These are phyloP conservation scores for Lontra canadensis DNA, from an alignment of 2,113 vertebrate species.

Conservation along the genomic window DNA sequence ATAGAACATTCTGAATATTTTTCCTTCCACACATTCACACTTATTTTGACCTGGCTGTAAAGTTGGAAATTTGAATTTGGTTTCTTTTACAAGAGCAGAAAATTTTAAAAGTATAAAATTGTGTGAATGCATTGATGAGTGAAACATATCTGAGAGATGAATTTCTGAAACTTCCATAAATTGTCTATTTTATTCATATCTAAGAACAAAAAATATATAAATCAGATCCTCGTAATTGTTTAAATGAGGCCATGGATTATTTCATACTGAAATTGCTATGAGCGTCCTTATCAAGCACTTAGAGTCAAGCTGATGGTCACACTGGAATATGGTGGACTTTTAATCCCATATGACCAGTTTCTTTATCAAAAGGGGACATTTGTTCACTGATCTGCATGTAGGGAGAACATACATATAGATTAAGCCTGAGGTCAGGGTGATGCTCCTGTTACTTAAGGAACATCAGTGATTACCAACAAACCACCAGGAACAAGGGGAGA, in stretches of 20 bases:
- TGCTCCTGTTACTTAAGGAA: background rate
- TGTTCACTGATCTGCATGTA: background rate
- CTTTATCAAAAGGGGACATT: background rate
- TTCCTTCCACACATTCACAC: background rate
- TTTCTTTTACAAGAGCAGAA: background rate
- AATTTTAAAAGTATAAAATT: background rate
- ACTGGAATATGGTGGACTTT: background rate
- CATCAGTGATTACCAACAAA: background rate
- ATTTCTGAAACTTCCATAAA: background rate
- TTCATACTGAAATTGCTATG: background rate
- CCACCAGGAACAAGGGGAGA: background rate
- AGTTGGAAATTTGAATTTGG: background rate
- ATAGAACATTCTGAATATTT: background rate
- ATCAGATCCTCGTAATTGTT: background rate
- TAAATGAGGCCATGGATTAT: background rate
- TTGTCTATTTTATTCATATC: background rate
- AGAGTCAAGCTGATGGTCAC: background rate
- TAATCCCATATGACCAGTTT: background rate
- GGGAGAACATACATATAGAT: too few relatives aligned
- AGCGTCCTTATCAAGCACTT: background rate
- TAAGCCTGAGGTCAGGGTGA: background rate
- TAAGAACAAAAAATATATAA: background rate
- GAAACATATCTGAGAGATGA: background rate
- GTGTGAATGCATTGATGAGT: background rate
- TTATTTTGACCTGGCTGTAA: background rate